Evolutionary conservation across 2,888 invertebrate genomes (phyloP).

Genomic region (Tetheella fluctuosa): DNA sequence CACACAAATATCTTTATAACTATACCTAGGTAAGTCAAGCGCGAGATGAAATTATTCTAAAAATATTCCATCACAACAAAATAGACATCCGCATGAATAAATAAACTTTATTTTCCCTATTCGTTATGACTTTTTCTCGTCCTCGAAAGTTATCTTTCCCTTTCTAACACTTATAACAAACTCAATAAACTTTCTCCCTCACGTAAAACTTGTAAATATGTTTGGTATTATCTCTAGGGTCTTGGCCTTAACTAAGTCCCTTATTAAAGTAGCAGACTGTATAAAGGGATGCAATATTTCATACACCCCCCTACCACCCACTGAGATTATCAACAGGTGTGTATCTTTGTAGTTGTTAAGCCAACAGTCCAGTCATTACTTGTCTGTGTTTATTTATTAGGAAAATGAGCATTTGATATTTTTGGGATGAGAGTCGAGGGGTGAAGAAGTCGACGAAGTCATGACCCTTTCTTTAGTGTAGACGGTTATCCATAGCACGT

Average conservation of each 20-base stretch:
- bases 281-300: conserved; percentile 57
- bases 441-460: no score
- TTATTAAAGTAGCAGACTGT: conserved; percentile 56
- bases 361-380: conserved; percentile 20
- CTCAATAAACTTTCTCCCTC: not conserved
- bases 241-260: conserved; percentile 43
- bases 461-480: no score
- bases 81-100: no score
- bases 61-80: not conserved
- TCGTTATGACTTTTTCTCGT: no score
- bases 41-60: conserved; percentile 14
- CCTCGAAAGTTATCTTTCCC: not conserved
- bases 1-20: no score
- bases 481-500: no score
- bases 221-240: not conserved
- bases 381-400: conserved; percentile 18
- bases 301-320: conserved; percentile 31
- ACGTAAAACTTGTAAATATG: conserved; percentile 10
- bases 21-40: no score
- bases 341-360: conserved; percentile 17
- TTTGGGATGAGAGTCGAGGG: no score
- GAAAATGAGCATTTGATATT: not conserved
- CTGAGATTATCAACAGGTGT: conserved; percentile 67
- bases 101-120: no score
- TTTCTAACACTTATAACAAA: conserved; percentile 4